Evolutionary conservation across 2,113 vertebrate species (phyloP), one percentile per base, ranked within the genome.

Genomic region (Piprites chloris): DNA sequence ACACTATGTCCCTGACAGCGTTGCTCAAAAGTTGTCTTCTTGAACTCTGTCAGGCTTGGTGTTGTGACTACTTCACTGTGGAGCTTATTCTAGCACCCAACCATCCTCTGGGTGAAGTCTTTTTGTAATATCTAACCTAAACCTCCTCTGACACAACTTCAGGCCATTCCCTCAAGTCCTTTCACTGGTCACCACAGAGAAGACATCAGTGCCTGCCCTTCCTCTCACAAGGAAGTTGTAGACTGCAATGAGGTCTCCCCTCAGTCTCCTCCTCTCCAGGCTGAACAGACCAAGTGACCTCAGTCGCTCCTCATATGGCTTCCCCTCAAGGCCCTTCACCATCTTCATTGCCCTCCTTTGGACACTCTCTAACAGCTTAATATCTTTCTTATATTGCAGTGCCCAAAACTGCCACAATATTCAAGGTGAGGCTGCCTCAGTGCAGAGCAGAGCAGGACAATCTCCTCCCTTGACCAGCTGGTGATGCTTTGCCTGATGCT

Each of bases 361-460:
- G 28, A 67, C 9, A 2, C 6, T 81, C 52, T 58, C 10, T 12
- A n/a, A 46, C 6, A 52, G 9, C 5, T 75, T 24, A 5, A 5
- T 50, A 50, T 53, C 19, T 3, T 63, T 55, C 17, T 20, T 67
- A 11, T 20, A 21, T 8, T n/a, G 44, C 6, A 8, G 12, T 15
- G 32, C 10, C 37, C 17, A 3, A 37, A 80, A 66, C 22, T 65
- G 9, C 13, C 35, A 1, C 58, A 72, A 2, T 0, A 49, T 6
- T 30, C 0, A 0, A 63, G 67, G 21, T 35, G 35, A 49, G 14
- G 30, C 24, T 0, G 0, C 35, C 24, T 20, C 42, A 87, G 53
- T 2, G 9, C 44, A 71, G 32, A 50, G 67, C 14, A 72, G 41
- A 65, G 14, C 0, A 0, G 37, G 22, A 59, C 44, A 89, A 66